phyloP scores from a whole-genome alignment of 2,797 vertebrate genomes.

The Molossus molossus region DNA sequence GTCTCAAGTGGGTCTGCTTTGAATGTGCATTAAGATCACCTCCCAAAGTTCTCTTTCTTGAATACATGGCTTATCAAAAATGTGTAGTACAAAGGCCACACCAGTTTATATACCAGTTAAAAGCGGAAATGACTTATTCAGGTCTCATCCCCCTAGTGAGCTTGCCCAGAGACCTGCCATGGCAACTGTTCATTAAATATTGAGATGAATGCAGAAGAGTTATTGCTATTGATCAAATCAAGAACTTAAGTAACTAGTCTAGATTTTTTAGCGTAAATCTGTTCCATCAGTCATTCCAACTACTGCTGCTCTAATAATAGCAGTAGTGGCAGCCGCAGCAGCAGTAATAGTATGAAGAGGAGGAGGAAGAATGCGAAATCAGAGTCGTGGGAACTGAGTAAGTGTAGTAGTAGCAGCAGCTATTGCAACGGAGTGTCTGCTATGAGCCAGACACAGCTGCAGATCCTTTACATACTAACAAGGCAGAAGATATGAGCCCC shows the following conservation, averaged over 20 bases:
- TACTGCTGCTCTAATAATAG: not conserved
- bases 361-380: not conserved
- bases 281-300: constrained; percentile 5
- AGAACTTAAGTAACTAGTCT: not conserved
- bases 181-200: not conserved
- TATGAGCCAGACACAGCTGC: not conserved
- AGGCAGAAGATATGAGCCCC: not conserved
- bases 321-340: fast-evolving
- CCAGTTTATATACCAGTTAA: not conserved
- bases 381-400: not conserved
- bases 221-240: not conserved
- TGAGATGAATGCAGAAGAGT: not conserved
- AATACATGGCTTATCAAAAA: not conserved
- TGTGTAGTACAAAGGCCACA: not conserved
- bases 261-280: not conserved
- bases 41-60: not conserved
- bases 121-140: not conserved
- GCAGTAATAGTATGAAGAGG: not conserved
- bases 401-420: not conserved
- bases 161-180: not conserved
- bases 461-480: not conserved
- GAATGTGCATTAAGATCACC: not conserved
- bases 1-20: not conserved
- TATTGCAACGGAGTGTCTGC: not conserved
- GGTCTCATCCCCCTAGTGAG: not conserved